Conservation (phyloP, 2,888 invertebrate species). For the Chrysotoxum bicinctum region DNA sequence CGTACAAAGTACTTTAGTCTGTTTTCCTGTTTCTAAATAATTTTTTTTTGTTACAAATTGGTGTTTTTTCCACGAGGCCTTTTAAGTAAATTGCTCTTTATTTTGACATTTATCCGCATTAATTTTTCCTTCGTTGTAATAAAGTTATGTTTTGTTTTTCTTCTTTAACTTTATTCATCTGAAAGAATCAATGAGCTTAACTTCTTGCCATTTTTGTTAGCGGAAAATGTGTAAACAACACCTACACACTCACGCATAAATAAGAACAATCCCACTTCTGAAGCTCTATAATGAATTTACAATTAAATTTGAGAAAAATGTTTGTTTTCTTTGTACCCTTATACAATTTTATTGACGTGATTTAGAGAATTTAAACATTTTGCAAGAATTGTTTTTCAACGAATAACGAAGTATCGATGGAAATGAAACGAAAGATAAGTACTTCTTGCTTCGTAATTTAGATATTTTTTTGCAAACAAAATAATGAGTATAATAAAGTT, state of each 20-base stretch:
- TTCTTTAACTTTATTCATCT: not conserved
- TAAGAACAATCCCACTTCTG: not conserved
- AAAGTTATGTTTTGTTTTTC: not conserved
- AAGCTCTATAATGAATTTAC: not conserved
- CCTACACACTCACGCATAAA: not conserved
- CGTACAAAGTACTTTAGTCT: too few relatives aligned
- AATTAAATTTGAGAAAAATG: not conserved
- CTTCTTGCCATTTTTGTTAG: not conserved
- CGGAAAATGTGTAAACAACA: not conserved
- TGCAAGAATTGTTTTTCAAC: not conserved
- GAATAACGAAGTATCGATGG: not conserved
- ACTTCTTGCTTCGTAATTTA: not conserved
- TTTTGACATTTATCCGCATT: not conserved
- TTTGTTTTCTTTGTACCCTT: not conserved
- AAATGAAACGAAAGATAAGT: not conserved
- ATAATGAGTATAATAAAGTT: constrained; percentile 3
- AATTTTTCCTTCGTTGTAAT: not conserved
- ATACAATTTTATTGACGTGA: not conserved
- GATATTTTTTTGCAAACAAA: not conserved
- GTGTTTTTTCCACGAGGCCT: too few relatives aligned
- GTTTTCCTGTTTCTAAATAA: too few relatives aligned
- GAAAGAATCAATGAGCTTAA: not conserved
- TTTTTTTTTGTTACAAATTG: not conserved
- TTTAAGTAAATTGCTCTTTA: not conserved
- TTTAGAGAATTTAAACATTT: not conserved